phyloP scores from a whole-genome alignment of 2,113 vertebrate species.

The Scomber colias region DNA sequence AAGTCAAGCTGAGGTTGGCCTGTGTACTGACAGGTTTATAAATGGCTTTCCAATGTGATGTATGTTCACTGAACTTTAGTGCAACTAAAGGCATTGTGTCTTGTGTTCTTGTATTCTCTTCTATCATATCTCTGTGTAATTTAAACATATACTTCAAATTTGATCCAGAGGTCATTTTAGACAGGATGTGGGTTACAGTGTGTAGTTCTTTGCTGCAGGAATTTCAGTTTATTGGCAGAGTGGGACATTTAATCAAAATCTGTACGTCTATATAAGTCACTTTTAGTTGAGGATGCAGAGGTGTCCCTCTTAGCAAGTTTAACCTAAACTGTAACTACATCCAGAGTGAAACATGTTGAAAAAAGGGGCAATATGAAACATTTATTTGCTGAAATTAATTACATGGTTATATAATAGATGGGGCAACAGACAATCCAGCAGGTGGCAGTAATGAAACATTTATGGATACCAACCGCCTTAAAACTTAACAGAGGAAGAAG shows the following conservation, averaged over 20 bases:
- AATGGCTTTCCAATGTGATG: slow-evolving; percentile 83
- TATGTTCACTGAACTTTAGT: slow-evolving; percentile 81
- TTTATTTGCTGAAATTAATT: background rate
- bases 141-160: slow-evolving; percentile 44
- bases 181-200: background rate
- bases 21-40: slow-evolving; percentile 81
- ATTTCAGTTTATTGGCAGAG: background rate
- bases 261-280: background rate
- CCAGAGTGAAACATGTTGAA: background rate
- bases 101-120: slow-evolving; percentile 36
- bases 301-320: background rate
- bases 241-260: too few species aligned
- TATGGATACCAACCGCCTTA: too few species aligned
- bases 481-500: too few species aligned
- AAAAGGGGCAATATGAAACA: background rate
- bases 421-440: too few species aligned
- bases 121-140: slow-evolving; percentile 48
- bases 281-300: background rate
- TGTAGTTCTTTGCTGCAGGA: background rate
- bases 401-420: background rate
- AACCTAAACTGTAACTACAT: background rate
- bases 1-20: slow-evolving; percentile 76
- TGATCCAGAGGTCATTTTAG: slow-evolving; percentile 16
- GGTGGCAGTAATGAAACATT: too few species aligned
- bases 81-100: slow-evolving; percentile 71